Base-by-base conservation (phyloP, 2,888 invertebrate genomes). In the Pogonocherus hispidulus region DNA sequence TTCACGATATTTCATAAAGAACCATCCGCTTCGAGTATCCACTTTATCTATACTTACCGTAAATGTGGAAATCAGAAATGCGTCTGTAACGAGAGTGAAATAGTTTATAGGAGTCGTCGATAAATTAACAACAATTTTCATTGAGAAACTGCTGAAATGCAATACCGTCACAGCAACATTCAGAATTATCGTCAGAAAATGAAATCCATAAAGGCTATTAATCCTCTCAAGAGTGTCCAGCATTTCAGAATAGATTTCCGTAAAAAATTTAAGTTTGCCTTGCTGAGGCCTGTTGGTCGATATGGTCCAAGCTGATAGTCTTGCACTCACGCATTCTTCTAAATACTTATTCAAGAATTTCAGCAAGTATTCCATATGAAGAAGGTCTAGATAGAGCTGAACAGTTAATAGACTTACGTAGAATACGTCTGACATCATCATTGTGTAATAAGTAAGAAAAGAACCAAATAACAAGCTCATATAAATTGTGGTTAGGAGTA, bases 101-200 rank as follows among this genome's bases (percentile, higher is more conserved):
- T 11, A 6, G 5, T n/a, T 35, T 4, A 3, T 6, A 6, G 19
- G 14, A 0, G n/a, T 1, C 18, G 2, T 9, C 6, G 20, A 37
- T n/a, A 5, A 1, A 11, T 20, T n/a, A 32, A 37, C 19, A 5
- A 37, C 4, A 3, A 62, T 19, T 18, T 62, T 62, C 20, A 62
- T 14, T 1, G 62, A 19, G 37, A 22, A 62, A 6, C 35, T 62
- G n/a, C 62, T 49, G 16, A 62, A 62, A 62, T 62, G 62, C n/a
- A 62, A 16, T 4, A 62, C 51, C 27, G 51, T 35, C 4, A 51
- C 20, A 62, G 37, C 20, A n/a, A 62, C 62, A 16, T 49, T 35
- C 14, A 51, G 0, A 19, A 51, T 62, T 3, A 46, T 22, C 11
- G 49, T 62, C 6, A 62, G 20, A 20, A 62, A 62, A 51, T 62